Evolutionary conservation across 30 jellyfish, hydroid and myxozoan species (phyloP).

Genomic region (Catostylus mosaicus): DNA sequence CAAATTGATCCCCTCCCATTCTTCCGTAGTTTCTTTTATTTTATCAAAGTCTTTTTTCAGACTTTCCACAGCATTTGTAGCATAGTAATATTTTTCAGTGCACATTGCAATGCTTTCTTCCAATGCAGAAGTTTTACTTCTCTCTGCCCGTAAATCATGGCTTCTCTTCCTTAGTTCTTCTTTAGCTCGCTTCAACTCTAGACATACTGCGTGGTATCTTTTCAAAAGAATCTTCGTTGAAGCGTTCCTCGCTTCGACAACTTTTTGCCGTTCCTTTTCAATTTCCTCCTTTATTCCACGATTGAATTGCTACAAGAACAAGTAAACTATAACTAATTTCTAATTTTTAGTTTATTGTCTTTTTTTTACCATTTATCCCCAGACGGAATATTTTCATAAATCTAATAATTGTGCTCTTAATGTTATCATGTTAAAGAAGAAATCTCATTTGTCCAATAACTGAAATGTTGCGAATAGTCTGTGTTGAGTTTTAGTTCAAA

Average conservation of each 20-base stretch:
- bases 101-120: slow-evolving; percentile 4
- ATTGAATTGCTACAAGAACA: slow-evolving; percentile 1
- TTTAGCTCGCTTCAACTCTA: neutral
- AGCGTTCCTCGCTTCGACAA: slow-evolving; percentile 30
- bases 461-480: too few species aligned
- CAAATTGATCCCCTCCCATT: neutral
- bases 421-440: too few species aligned
- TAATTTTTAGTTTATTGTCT: neutral
- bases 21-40: slow-evolving; percentile 16
- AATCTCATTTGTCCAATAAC: too few species aligned
- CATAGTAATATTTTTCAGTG: slow-evolving; percentile 11
- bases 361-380: neutral
- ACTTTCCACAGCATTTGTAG: neutral
- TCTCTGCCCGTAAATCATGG: slow-evolving; percentile 11
- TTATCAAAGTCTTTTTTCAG: slow-evolving; percentile 13
- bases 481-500: too few species aligned
- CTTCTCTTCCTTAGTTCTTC: neutral
- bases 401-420: too few species aligned
- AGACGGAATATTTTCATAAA: neutral
- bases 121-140: neutral
- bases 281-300: slow-evolving; percentile 13
- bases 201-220: neutral
- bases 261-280: slow-evolving; percentile 20
- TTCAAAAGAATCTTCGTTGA: slow-evolving; percentile 17
- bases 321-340: neutral